phyloP scores from a whole-genome alignment of 2,797 vertebrate species.

The Peromyscus attwateri region DNA sequence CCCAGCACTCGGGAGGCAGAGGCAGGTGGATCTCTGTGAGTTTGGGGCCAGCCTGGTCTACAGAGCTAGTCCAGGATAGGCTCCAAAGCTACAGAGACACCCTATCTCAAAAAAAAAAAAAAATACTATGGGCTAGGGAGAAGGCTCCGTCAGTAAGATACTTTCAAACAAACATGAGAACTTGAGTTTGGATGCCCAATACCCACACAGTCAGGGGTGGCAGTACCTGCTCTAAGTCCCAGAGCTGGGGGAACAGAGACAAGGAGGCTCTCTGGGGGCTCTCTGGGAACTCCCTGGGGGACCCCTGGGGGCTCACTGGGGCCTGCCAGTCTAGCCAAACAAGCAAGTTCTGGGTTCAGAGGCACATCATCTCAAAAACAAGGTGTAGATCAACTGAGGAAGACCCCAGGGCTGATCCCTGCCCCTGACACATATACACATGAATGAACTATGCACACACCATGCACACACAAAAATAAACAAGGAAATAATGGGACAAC shows the following conservation, averaged over 20 bases:
- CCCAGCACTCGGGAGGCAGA: too few species aligned
- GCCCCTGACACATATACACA: background rate
- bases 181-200: background rate
- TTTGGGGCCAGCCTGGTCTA: too few species aligned
- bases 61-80: too few species aligned
- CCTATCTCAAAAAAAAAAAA: too few species aligned
- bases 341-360: background rate
- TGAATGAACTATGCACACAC: background rate
- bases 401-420: background rate
- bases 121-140: too few species aligned
- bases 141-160: background rate
- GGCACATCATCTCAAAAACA: background rate
- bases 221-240: background rate
- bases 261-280: background rate
- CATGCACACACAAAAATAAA: background rate
- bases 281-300: too few species aligned
- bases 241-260: background rate
- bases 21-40: too few species aligned
- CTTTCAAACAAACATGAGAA: background rate
- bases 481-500: too few species aligned
- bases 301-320: background rate
- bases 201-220: background rate
- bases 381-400: background rate
- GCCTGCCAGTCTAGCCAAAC: background rate
- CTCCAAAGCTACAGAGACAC: too few species aligned